These are phyloP conservation scores for Brachionus rotundiformis DNA, from an alignment of 1,140 invertebrate genomes.

Conservation along the genomic window DNA sequence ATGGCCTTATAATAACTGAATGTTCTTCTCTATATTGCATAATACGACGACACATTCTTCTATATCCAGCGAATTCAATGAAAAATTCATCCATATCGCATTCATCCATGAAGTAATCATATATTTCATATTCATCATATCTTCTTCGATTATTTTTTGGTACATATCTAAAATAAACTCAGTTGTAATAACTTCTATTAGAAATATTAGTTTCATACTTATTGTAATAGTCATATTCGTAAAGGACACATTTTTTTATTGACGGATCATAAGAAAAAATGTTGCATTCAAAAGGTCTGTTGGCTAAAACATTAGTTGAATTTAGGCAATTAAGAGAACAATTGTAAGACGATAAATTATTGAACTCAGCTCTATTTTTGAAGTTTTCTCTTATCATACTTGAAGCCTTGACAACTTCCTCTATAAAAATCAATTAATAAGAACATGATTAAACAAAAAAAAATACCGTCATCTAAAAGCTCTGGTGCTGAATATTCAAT, in stretches of 20 bases:
- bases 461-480: constrained; percentile 45
- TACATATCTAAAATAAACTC: neutral
- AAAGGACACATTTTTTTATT: constrained; percentile 15
- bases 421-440: no score
- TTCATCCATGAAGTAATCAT: constrained; percentile 41
- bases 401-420: constrained; percentile 29
- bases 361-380: constrained; percentile 6
- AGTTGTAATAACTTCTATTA: no score
- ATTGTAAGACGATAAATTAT: neutral
- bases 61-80: constrained; percentile 16
- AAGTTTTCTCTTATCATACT: constrained; percentile 38
- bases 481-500: constrained; percentile 9
- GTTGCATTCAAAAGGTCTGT: constrained; percentile 38
- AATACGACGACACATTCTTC: constrained; percentile 10
- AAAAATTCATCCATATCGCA: constrained; percentile 48
- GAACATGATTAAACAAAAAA: no score
- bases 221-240: constrained; percentile 38
- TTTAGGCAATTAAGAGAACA: constrained; percentile 38
- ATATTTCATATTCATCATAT: constrained; percentile 20
- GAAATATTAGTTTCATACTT: neutral
- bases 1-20: constrained; percentile 26
- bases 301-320: constrained; percentile 7
- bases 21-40: constrained; percentile 27
- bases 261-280: constrained; percentile 30
- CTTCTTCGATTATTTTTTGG: neutral